Conservation (phyloP, 1,140 invertebrate species). For the Achatina immaculata region DNA sequence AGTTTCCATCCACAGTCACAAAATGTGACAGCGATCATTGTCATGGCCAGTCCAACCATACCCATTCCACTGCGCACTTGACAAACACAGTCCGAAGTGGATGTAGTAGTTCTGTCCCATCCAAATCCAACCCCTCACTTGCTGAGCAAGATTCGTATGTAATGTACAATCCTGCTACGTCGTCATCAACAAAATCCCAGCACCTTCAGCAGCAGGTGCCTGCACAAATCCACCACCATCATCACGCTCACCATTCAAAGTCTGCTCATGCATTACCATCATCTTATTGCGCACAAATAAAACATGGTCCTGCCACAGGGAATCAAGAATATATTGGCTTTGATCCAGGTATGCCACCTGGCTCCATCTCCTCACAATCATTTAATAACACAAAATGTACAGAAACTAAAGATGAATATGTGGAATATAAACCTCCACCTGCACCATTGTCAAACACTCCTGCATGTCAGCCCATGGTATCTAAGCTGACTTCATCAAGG, state of each 20-base stretch:
- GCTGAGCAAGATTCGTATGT: neutral
- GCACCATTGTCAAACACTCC: neutral
- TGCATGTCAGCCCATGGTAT: no score
- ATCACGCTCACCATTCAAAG: slow-evolving; percentile 5
- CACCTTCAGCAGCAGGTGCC: neutral
- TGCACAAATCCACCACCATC: slow-evolving; percentile 43
- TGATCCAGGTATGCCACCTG: neutral
- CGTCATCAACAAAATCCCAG: neutral
- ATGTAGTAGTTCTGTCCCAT: neutral
- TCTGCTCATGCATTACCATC: neutral
- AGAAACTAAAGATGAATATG: neutral
- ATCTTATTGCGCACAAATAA: neutral
- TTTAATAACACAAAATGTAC: neutral
- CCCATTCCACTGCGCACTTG: neutral
- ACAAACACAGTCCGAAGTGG: neutral
- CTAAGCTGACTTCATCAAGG: neutral
- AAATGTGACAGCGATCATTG: neutral
- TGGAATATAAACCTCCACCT: neutral
- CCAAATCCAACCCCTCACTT: neutral
- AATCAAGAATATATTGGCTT: neutral
- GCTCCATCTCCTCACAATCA: neutral
- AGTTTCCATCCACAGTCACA: slow-evolving; percentile 22
- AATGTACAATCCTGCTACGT: neutral
- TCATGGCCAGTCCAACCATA: neutral
- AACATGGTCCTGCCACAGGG: neutral